Base-by-base conservation (phyloP, 2,113 vertebrate genomes). In the Mesitornis unicolor region DNA sequence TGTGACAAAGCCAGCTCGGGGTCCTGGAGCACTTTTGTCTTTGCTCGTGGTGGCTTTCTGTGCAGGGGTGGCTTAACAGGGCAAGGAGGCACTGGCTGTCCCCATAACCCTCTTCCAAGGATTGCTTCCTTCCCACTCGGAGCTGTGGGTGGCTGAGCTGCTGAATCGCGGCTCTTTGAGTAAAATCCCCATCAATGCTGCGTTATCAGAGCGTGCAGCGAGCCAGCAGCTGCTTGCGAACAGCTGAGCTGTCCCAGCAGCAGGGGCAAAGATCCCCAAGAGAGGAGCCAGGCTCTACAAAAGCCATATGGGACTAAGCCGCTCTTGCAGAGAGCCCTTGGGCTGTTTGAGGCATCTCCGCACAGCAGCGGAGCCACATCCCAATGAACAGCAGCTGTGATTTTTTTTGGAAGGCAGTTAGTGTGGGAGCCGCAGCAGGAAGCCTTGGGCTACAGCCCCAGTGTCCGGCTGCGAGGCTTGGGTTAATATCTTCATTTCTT, bases 301-400 rank as follows among this genome's bases (percentile, higher is more conserved):
- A 45, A 67, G 40, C n/a, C 3, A 0, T 2, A 14, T 0, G 0
- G 38, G 57, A 48, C 70, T 73, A 13, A 85, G 48, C 51, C 87
- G 28, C 42, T 65, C 71, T 57, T 29, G 13, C 2, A 1, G 40
- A 51, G 35, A 87, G 47, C 51, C 57, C 78, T 9, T 8, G 12
- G 40, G 42, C 8, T 0, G 13, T n/a, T 15, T 31, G 35, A 68
- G 61, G 53, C 36, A 22, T 38, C 25, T 82, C 61, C 0, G 0
- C 25, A 22, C 0, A 0, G 4, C 51, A 79, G 71, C 3, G 0
- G 42, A 91, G 82, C 43, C 1, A 2, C 57, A 33, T 38, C 53
- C 77, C 1, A 0, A 70, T 36, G 24, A n/a, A 16, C 0, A 0
- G 33, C 1, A 6, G 21, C 38, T 67, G 47, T 33, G 50, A 60